Evolutionary conservation across 2,797 vertebrate genomes (phyloP), one percentile per base, ranked within the genome.

Genomic region (Halcyon leucocephala): DNA sequence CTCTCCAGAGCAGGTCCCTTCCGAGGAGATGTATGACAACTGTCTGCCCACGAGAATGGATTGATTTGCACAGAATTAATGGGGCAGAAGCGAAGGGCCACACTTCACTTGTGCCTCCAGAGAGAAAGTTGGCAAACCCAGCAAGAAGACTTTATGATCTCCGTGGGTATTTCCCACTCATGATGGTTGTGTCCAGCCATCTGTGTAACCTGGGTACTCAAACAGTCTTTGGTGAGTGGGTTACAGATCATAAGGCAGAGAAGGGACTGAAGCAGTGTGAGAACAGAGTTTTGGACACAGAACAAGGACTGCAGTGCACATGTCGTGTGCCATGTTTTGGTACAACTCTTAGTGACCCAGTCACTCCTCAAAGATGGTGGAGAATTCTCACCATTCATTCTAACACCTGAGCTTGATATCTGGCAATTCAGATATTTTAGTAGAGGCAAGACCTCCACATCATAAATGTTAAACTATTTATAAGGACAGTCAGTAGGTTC

Each of bases 171-270:
- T 51, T 87, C 74, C 74, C 42, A 28, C 24, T 24, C 4, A 0
- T 14, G 31, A 4, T 4, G 29, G 19, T 22, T 0, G 0, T 9
- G 8, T 6, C 21, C 48, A 21, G n/a, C 4, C 24, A 10, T 15
- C 12, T 0, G 2, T 22, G 66, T 24, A 37, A 28, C 13, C 7
- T 4, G 14, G 10, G 21, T 2, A 2, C 21, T 17, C 0, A 0
- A 15, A 28, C 3, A 0, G 8, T 16, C 69, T 72, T 35, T 31
- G 55, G 16, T 5, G 29, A 35, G 51, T 0, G 29, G 51, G 24
- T 2, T 46, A 2, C 2, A n/a, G 54, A 19, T n/a, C 54, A 10
- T 6, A 9, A 8, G 0, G 26, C 25, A 14, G 48, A 12, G 22
- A 26, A 44, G 28, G 31, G 29, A 12, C 8, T 10, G 25, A 19